Conservation (phyloP, 1,140 invertebrate species). For the Saccostrea glomerata region DNA sequence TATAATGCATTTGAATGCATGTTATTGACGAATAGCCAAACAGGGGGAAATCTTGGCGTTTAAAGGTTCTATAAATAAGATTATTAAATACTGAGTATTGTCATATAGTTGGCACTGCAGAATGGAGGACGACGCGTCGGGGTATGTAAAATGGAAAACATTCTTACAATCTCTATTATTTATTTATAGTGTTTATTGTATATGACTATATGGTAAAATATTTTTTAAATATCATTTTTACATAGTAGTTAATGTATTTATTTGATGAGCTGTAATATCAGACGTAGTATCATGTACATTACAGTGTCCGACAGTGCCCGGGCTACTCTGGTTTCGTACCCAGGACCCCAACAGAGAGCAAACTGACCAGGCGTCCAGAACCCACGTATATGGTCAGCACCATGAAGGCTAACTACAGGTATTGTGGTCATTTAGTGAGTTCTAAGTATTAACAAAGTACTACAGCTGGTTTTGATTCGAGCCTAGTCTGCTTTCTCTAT, state of each 20-base stretch:
- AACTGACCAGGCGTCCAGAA: slow-evolving; percentile 41
- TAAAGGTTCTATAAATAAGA: neutral
- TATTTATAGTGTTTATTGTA: too few species aligned
- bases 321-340: slow-evolving; percentile 63
- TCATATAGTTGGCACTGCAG: neutral
- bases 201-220: too few species aligned
- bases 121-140: neutral
- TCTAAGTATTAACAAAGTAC: too few species aligned
- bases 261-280: too few species aligned
- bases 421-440: neutral
- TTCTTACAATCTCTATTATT: too few species aligned
- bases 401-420: slow-evolving; percentile 62
- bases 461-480: too few species aligned
- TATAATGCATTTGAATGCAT: neutral
- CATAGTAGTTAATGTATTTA: too few species aligned
- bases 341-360: slow-evolving; percentile 53
- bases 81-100: neutral
- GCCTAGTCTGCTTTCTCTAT: too few species aligned
- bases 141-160: neutral
- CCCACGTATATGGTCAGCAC: slow-evolving; percentile 52
- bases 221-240: too few species aligned
- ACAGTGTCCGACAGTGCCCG: slow-evolving; percentile 59
- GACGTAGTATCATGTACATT: slow-evolving; percentile 11
- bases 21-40: neutral
- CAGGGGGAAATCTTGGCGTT: neutral